Conservation (phyloP, 92 coral and sea anemone species). For the Parazoanthus swiftii region DNA sequence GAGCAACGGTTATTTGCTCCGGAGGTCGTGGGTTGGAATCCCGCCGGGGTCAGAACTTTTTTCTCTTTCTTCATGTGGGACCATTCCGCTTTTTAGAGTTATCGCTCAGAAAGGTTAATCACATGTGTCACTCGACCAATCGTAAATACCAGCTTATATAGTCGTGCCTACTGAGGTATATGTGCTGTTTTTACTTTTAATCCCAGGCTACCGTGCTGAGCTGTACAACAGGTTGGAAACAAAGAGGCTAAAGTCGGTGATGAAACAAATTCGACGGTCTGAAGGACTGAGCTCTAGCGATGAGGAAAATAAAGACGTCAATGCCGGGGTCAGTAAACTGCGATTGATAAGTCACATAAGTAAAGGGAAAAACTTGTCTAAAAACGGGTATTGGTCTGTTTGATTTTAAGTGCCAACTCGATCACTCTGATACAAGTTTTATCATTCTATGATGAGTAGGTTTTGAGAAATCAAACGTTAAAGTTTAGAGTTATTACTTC, state of each 20-base stretch:
- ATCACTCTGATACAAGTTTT: constrained; percentile 31
- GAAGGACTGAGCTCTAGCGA: constrained; percentile 18
- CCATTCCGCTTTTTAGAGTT: too few relatives aligned
- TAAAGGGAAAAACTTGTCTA: too few relatives aligned
- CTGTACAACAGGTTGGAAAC: constrained; percentile 60
- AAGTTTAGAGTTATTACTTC: constrained; percentile 39
- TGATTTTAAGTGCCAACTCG: not conserved
- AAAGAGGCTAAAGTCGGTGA: constrained; percentile 47
- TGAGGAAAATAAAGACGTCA: constrained; percentile 39
- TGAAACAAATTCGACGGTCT: constrained; percentile 41
- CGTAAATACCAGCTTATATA: not conserved
- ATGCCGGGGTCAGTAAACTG: constrained; percentile 8
- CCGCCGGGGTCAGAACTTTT: too few relatives aligned
- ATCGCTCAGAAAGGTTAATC: too few relatives aligned
- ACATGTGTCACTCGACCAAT: too few relatives aligned
- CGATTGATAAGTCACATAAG: not conserved
- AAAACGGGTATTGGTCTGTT: too few relatives aligned
- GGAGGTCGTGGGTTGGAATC: too few relatives aligned
- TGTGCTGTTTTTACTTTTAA: not conserved
- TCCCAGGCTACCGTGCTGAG: constrained; percentile 64
- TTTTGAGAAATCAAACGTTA: constrained; percentile 38
- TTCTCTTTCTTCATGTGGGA: too few relatives aligned
- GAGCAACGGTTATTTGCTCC: too few relatives aligned
- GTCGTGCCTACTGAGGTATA: not conserved
- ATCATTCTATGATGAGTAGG: constrained; percentile 30